Conservation (phyloP, 37 sponge, comb jelly and placozoan species). For the Agelas oroides region DNA sequence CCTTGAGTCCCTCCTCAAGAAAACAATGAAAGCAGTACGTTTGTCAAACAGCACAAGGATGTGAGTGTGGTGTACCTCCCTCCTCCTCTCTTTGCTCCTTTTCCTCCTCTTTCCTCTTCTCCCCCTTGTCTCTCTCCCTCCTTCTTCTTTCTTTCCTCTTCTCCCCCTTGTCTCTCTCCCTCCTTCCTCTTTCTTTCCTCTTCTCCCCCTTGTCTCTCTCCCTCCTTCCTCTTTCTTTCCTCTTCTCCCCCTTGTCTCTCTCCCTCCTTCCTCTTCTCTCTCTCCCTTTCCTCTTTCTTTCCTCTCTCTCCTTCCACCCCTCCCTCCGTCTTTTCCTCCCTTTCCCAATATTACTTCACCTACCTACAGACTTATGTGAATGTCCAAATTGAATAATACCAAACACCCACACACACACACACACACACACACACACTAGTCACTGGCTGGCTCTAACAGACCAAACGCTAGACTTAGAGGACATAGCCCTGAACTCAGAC, state of each 20-base stretch:
- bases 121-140: neutral
- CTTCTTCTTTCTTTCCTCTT: neutral
- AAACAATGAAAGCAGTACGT: slow-evolving; percentile 66
- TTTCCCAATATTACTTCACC: too few species aligned
- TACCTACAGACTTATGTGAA: too few species aligned
- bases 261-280: neutral
- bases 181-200: neutral
- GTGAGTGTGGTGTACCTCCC: slow-evolving; percentile 23
- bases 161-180: neutral
- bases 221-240: neutral
- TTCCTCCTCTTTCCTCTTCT: neutral
- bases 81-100: neutral
- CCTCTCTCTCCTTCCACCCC: neutral
- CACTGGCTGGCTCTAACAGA: slow-evolving; percentile 81
- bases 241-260: neutral
- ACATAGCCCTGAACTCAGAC: slow-evolving; percentile 42
- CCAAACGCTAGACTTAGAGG: slow-evolving; percentile 75
- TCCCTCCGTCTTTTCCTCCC: neutral
- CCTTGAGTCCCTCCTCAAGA: slow-evolving; percentile 69
- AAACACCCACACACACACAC: too few species aligned
- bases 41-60: slow-evolving; percentile 55
- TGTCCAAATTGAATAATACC: too few species aligned
- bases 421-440: slow-evolving; percentile 16
- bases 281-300: neutral
- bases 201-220: neutral